Base-by-base conservation (phyloP, 2,113 vertebrate genomes). In the Tupaia chinensis region DNA sequence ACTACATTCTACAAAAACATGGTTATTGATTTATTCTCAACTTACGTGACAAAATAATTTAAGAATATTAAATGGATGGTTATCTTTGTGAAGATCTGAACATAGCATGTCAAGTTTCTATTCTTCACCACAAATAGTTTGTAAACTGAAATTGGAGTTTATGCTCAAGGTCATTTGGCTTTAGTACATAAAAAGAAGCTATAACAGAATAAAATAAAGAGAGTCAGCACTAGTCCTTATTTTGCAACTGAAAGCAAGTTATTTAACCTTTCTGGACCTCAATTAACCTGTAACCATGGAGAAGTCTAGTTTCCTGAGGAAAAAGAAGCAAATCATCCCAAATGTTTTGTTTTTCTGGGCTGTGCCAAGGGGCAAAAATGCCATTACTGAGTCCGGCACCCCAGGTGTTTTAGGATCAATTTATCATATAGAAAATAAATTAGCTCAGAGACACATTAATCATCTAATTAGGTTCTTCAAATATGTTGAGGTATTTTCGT, bases 211-310 rank as follows among this genome's bases (percentile, higher is more conserved):
- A 16, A 93, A 97, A 91, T 91, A 29, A 95, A 66, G 63, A 77
- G 20, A 93, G 72, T 91, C 32, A 93, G 77, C 20, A 77, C 6
- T 53, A 84, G 82, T 93, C 22, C 58, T 88, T 88, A 91, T 87
- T 93, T 94, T 93, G 86, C 92, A 89, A 86, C n/a, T 82, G 53
- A 94, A 93, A 93, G 82, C 83, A 91, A 91, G 69, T 97, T 74
- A 89, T 91, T 97, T 91, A 97, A 97, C 82, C 86, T 97, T 96
- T 69, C 73, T 78, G 27, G 74, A 96, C 79, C 69, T 93, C 92
- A 95, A 86, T 91, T 97, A 97, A 97, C 74, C 82, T 96, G 58
- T 82, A 95, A 89, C 44, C 10, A 6, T 70, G 70, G 15, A 74
- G 29, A 85, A 93, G 22, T 86, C 61, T 93, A 87, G 53, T 85